Evolutionary conservation across 1,140 invertebrate genomes (phyloP).

Genomic region (Telenomus remus): DNA sequence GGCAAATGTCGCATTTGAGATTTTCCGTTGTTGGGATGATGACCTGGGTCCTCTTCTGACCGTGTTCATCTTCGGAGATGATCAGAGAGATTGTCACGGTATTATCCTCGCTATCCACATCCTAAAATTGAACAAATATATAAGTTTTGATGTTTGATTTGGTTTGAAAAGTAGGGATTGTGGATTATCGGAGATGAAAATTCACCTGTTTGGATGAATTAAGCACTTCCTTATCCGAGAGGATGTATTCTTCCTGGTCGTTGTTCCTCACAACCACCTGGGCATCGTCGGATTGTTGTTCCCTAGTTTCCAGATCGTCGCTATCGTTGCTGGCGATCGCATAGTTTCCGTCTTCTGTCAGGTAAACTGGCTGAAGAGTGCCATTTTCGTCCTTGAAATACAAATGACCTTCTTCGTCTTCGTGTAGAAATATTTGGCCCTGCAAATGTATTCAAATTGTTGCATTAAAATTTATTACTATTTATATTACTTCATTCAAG

Average conservation of each 20-base stretch:
- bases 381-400: conserved; percentile 73
- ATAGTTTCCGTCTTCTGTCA: conserved; percentile 73
- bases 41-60: conserved; percentile 73
- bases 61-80: conserved; percentile 73
- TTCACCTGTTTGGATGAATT: conserved; percentile 60
- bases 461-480: too few species aligned
- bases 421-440: conserved; percentile 73
- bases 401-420: conserved; percentile 72
- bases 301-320: conserved; percentile 65
- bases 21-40: conserved; percentile 73
- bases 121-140: conserved; percentile 49
- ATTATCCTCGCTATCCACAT: conserved; percentile 70
- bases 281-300: conserved; percentile 51
- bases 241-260: conserved; percentile 61
- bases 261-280: conserved; percentile 36
- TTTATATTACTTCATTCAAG: too few species aligned
- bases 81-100: conserved; percentile 73
- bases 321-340: conserved; percentile 66
- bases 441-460: conserved; percentile 55
- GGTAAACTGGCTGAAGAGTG: conserved; percentile 69
- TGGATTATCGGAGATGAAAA: background rate
- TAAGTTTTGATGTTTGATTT: too few species aligned
- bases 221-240: conserved; percentile 63
- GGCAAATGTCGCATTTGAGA: conserved; percentile 71
- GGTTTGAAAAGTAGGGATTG: too few species aligned